phyloP scores from a whole-genome alignment of 2,113 vertebrate genomes.

The Calidris pygmaea region DNA sequence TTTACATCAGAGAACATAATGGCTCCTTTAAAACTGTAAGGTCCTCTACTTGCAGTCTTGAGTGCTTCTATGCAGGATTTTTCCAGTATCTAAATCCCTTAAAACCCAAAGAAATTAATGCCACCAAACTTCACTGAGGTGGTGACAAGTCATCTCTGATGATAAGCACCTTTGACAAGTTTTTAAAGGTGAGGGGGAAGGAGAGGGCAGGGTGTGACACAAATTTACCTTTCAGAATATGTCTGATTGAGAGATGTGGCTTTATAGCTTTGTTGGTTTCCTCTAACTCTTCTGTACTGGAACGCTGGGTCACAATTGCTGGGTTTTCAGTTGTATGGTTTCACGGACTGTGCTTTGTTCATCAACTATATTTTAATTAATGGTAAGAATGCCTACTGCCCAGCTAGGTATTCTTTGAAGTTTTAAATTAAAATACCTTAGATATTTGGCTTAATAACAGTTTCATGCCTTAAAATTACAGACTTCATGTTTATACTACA shows the following conservation, averaged over 20 bases:
- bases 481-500: slow-evolving; percentile 8
- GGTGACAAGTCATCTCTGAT: background rate
- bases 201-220: background rate
- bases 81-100: background rate
- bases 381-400: slow-evolving; percentile 24
- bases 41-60: background rate
- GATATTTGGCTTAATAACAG: slow-evolving; percentile 34
- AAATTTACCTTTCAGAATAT: background rate
- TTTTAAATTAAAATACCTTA: slow-evolving; percentile 56
- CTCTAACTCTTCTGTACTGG: background rate
- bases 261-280: background rate
- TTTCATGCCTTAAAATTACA: slow-evolving; percentile 49
- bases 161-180: background rate
- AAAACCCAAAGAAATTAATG: background rate
- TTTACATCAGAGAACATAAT: slow-evolving; percentile 37
- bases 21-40: background rate
- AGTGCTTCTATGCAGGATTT: background rate
- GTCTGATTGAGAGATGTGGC: background rate
- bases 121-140: background rate
- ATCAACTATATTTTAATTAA: slow-evolving; percentile 22
- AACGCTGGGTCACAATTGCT: background rate
- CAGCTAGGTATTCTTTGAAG: slow-evolving; percentile 45
- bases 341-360: background rate
- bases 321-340: background rate
- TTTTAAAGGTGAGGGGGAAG: background rate